Percentiles rank a stretch among this genome's conserved stretches.
These are phyloP conservation scores for Thyatira batis DNA, from an alignment of 2,888 invertebrate species.

Conservation along the genomic window DNA sequence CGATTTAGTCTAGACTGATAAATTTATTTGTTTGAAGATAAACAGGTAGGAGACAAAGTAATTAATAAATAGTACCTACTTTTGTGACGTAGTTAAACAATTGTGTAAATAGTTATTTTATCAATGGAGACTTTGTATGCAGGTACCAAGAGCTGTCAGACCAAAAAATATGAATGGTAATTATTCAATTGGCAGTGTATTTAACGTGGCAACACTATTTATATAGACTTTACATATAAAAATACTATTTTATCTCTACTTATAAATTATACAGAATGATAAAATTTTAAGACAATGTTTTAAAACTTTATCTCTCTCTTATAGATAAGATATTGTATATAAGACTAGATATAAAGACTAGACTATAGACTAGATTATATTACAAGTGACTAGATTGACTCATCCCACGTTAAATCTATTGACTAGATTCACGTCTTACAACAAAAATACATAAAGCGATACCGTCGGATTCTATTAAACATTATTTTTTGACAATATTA, in stretches of 20 bases:
- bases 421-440: conserved; percentile 17
- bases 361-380: conserved; percentile 15
- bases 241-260: neutral
- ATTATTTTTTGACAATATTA: conserved; percentile 23
- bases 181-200: neutral
- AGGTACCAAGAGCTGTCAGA: neutral
- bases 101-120: neutral
- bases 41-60: no score
- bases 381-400: conserved; percentile 70
- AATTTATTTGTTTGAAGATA: no score
- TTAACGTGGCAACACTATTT: neutral
- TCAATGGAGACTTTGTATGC: no score
- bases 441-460: conserved; percentile 49
- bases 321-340: conserved; percentile 16
- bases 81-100: neutral
- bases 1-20: no score
- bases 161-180: neutral
- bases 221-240: neutral
- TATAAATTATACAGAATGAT: neutral
- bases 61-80: no score
- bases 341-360: conserved; percentile 32
- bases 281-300: neutral
- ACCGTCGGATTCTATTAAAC: conserved; percentile 58
- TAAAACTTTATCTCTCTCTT: conserved; percentile 1
- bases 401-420: conserved; percentile 41